Evolutionary conservation across 1,140 invertebrate species (phyloP).

Genomic region (Chrysoperla carnea): DNA sequence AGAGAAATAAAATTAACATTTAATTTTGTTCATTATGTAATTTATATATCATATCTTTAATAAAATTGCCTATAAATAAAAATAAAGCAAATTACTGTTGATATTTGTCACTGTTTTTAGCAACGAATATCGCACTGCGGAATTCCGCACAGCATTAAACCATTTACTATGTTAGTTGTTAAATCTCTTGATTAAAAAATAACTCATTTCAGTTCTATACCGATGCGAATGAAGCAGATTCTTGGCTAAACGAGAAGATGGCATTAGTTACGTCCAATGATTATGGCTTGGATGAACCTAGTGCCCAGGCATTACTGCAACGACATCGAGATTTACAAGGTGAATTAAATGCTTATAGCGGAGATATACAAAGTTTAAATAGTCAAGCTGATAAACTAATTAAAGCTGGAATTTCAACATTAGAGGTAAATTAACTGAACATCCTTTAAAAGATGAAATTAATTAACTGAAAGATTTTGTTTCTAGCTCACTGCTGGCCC

Average conservation of each 20-base stretch:
- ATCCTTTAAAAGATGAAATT: not conserved
- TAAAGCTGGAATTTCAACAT: conserved; percentile 54
- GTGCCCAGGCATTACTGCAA: conserved; percentile 67
- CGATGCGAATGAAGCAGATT: conserved; percentile 94
- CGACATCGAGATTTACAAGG: conserved; percentile 77
- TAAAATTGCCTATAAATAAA: too few relatives aligned
- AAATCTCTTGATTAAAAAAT: too few relatives aligned
- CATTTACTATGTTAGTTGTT: too few relatives aligned
- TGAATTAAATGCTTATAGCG: conserved; percentile 79
- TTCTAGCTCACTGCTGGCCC: conserved; percentile 42
- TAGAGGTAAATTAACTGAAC: conserved; percentile 32
- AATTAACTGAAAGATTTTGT: not conserved
- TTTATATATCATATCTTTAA: too few relatives aligned
- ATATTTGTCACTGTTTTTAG: too few relatives aligned
- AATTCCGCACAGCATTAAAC: too few relatives aligned
- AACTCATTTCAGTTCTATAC: conserved; percentile 59
- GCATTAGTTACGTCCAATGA: conserved; percentile 74
- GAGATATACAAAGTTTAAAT: conserved; percentile 76
- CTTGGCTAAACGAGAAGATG: conserved; percentile 90
- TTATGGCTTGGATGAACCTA: conserved; percentile 77
- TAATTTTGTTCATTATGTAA: too few relatives aligned
- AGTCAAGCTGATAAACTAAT: conserved; percentile 68
- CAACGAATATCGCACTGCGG: too few relatives aligned
- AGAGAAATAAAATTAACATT: too few relatives aligned
- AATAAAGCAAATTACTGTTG: too few relatives aligned